These are phyloP conservation scores for Acanthosepion esculentum DNA, from an alignment of 2,888 invertebrate genomes.

Conservation along the genomic window DNA sequence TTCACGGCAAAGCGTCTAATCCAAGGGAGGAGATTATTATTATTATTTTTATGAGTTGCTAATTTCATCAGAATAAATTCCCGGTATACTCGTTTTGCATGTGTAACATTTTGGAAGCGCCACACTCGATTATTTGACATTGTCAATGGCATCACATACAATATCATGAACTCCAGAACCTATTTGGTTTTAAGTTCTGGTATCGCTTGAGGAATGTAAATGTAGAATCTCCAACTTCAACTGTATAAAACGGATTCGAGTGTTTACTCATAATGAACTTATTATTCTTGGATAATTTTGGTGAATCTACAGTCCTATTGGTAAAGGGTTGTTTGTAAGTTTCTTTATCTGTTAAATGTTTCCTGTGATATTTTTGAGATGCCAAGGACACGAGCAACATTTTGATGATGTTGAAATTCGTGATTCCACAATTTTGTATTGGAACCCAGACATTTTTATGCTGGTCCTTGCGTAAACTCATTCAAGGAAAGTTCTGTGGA, in stretches of 20 bases:
- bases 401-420: too few species aligned
- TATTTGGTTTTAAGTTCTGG: constrained; percentile 97
- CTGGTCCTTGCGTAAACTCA: too few species aligned
- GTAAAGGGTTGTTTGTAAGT: constrained; percentile 43
- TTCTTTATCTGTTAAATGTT: constrained; percentile 45
- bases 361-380: constrained; percentile 25
- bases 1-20: too few species aligned
- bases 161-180: constrained; percentile 99
- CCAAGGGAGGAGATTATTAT: too few species aligned
- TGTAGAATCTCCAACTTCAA: constrained; percentile 97
- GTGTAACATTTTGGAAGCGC: too few species aligned
- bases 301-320: constrained; percentile 50
- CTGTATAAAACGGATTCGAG: constrained; percentile 76
- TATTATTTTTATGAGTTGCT: too few species aligned
- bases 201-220: constrained; percentile 98
- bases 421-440: too few species aligned
- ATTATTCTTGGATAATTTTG: constrained; percentile 25
- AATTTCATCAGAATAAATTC: too few species aligned
- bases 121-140: too few species aligned
- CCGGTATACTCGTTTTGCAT: too few species aligned
- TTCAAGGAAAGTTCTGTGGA: too few species aligned
- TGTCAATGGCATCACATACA: constrained; percentile 80
- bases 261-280: constrained; percentile 63
- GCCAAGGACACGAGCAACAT: constrained; percentile 43
- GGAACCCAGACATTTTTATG: too few species aligned